A percentile compares a stretch with the other conserved stretches of the same genome.
phyloP scores from a whole-genome alignment of 1,140 invertebrate species.

The Drosophila nebulosa region DNA sequence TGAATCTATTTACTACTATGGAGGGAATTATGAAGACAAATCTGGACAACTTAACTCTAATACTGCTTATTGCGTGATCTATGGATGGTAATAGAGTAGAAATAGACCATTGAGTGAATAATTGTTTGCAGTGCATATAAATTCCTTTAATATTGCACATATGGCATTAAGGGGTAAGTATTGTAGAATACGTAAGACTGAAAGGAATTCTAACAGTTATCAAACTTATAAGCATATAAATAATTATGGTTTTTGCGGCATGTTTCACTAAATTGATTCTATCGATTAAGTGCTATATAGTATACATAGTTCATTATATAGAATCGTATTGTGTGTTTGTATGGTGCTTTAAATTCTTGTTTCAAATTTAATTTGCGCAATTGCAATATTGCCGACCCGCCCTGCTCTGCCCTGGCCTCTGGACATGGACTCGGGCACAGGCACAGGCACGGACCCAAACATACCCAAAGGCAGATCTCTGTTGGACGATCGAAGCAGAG shows the following conservation, averaged over 20 bases:
- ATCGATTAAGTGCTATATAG: conserved; percentile 47
- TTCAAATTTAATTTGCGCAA: conserved; percentile 70
- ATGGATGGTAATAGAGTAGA: too few relatives aligned
- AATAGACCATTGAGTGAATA: background rate
- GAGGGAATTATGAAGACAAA: too few relatives aligned
- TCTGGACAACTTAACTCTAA: too few relatives aligned
- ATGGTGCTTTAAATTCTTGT: conserved; percentile 64
- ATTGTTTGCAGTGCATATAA: background rate
- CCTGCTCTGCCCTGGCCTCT: conserved; percentile 14
- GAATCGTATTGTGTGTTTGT: conserved; percentile 19
- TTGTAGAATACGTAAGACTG: background rate
- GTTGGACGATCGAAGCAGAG: conserved; percentile 55
- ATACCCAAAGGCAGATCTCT: conserved; percentile 53
- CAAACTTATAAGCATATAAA: conserved; percentile 11
- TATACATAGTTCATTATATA: conserved; percentile 7
- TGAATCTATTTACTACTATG: too few relatives aligned
- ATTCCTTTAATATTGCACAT: background rate
- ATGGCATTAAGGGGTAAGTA: background rate
- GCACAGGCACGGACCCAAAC: background rate
- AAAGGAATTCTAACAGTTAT: background rate
- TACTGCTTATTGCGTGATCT: too few relatives aligned
- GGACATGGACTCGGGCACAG: conserved; percentile 12
- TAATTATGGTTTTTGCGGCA: conserved; percentile 69
- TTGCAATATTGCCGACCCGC: conserved; percentile 6
- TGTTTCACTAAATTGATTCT: conserved; percentile 54